Percentiles rank a stretch among this genome's conserved stretches.
Evolutionary conservation across 1,140 invertebrate species (phyloP).

Genomic region (Trissolcus basalis): DNA sequence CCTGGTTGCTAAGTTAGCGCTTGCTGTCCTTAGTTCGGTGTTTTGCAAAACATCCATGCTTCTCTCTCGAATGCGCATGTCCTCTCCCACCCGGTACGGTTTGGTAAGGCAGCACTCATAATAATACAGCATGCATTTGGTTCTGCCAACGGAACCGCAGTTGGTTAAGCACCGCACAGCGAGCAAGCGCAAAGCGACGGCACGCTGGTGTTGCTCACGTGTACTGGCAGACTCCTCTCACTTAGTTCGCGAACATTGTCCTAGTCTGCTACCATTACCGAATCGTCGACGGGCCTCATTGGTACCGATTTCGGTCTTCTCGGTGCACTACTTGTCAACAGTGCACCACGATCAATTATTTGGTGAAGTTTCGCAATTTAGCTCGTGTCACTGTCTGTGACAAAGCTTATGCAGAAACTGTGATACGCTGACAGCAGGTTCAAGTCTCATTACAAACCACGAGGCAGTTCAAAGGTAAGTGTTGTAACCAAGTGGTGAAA

Average conservation of each 20-base stretch:
- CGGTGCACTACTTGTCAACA: too few species aligned
- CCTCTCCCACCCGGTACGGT: background rate
- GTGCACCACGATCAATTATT: too few species aligned
- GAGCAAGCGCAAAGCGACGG: background rate
- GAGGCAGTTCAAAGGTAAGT: too few species aligned
- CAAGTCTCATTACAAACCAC: too few species aligned
- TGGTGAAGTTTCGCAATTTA: too few species aligned
- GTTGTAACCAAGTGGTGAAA: too few species aligned
- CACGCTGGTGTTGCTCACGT: constrained; percentile 15
- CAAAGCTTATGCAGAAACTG: too few species aligned
- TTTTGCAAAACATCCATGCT: background rate
- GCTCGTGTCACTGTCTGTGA: too few species aligned
- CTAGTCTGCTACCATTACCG: background rate
- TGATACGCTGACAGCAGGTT: too few species aligned
- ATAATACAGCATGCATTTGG: constrained; percentile 17
- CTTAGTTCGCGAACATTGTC: background rate
- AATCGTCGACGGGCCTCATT: background rate
- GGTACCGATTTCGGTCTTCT: too few species aligned
- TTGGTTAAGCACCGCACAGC: constrained; percentile 15
- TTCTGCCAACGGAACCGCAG: constrained; percentile 13
- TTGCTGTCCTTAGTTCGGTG: constrained; percentile 5
- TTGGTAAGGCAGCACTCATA: constrained; percentile 12
- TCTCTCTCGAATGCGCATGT: constrained; percentile 10
- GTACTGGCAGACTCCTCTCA: background rate
- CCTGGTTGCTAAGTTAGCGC: background rate